Base-by-base conservation (phyloP, 2,888 invertebrate species). In the Drosophila silvestris region DNA sequence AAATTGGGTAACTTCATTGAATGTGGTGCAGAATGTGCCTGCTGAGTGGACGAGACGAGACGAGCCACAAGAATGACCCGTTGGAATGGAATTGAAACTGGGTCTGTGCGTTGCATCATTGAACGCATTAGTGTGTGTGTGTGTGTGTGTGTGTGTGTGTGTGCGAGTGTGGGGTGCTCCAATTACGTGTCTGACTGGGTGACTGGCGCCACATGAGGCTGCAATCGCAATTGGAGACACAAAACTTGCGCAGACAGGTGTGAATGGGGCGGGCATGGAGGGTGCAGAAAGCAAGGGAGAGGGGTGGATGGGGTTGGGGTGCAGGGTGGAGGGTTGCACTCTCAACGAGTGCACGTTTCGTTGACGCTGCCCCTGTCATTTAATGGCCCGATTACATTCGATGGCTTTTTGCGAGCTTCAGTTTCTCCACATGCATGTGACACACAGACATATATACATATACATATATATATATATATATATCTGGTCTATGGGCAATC, bases 121-220 rank as follows among this genome's bases (percentile, higher is more conserved):
- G 26, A 10, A 47, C 16, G 26, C 47, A 47, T 2, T 19, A 35
- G 16, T 37, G 37, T 37, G 16, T 37, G 35, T 35, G 14, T 10
- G 22, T n/a, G 35, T 14, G 35, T 33, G 33, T 4, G 12, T 4
- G 12, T 12, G 33, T 0, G 44, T 14, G 12, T 44, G 39, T 33
- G 37, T 12, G 9, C 3, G 22, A 41, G 16, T 51, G 54, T 30
- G 44, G 53, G 16, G 50, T 53, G 82, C 69, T 82, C 80, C 70
- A 77, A 76, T 84, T 83, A 78, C 81, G 71, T 69, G 77, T 74
- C 67, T 71, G 26, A 44, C 57, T 50, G 37, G 51, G 33, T 10
- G 63, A 58, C 16, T 83, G 83, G 82, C 85, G 85, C 85, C 83
- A 80, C 85, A 78, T 69, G 85, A 83, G 75, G 82, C 85, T 80